Conservation (phyloP, 1,140 invertebrate species). For the Drosophila bocki region DNA sequence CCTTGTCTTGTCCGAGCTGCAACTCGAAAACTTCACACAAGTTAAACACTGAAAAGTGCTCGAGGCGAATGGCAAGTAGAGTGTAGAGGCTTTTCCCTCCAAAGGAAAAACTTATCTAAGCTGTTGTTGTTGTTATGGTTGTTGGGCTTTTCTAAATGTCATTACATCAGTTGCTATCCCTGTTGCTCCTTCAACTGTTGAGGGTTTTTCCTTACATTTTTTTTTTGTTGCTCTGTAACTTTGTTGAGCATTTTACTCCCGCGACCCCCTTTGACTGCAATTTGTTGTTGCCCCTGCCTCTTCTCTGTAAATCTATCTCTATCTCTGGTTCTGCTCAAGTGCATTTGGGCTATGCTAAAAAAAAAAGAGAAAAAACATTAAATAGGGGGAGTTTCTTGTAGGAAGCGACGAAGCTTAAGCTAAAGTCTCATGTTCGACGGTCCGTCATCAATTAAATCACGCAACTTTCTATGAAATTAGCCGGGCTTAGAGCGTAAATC, state of each 20-base stretch:
- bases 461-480: conserved; percentile 74
- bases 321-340: conserved; percentile 45
- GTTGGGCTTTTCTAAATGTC: conserved; percentile 63
- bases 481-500: conserved; percentile 27
- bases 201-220: conserved; percentile 27
- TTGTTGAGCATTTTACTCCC: conserved; percentile 44
- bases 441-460: conserved; percentile 61
- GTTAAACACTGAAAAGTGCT: conserved; percentile 80
- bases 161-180: conserved; percentile 56
- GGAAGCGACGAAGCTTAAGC: conserved; percentile 18
- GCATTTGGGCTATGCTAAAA: conserved; percentile 41
- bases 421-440: conserved; percentile 16
- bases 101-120: conserved; percentile 31
- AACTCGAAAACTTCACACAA: conserved; percentile 76
- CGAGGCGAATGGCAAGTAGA: conserved; percentile 47
- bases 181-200: conserved; percentile 34
- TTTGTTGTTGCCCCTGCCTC: conserved; percentile 7
- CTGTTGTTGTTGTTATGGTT: conserved; percentile 12
- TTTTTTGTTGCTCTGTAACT: conserved; percentile 28
- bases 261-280: conserved; percentile 23
- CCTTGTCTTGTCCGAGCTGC: conserved; percentile 43
- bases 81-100: conserved; percentile 64
- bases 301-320: neutral
- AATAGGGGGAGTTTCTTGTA: conserved; percentile 26
- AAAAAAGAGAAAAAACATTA: neutral